Conservation (phyloP, 2,797 vertebrate species). For the Poeciliopsis turneri region DNA sequence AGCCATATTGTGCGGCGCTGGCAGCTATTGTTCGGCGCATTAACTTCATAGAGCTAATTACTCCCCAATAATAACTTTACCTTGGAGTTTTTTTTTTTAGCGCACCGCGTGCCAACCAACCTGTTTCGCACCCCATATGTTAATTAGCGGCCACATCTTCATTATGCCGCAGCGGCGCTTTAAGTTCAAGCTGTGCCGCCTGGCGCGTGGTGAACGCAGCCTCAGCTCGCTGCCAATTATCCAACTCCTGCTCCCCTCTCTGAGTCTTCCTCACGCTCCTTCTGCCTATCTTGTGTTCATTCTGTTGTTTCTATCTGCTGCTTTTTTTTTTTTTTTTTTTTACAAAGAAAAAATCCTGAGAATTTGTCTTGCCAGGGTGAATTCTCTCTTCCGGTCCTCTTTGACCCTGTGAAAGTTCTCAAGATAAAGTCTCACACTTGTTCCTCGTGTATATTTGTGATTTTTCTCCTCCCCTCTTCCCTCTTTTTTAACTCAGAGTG, state of each 20-base stretch:
- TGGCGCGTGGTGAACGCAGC: slow-evolving; percentile 88
- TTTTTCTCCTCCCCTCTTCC: background rate
- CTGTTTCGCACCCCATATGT: slow-evolving; percentile 99
- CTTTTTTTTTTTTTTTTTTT: slow-evolving; percentile 39
- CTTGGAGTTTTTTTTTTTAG: slow-evolving; percentile 98
- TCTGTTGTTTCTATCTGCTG: slow-evolving; percentile 58
- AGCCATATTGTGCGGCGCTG: slow-evolving; percentile 99
- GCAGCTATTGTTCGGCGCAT: slow-evolving; percentile 99
- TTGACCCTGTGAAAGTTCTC: slow-evolving; percentile 81
- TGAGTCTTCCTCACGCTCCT: slow-evolving; percentile 50
- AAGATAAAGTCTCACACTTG: slow-evolving; percentile 69
- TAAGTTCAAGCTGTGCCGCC: slow-evolving; percentile 99
- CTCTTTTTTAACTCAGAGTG: background rate
- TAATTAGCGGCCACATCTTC: slow-evolving; percentile 99
- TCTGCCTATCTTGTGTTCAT: slow-evolving; percentile 55
- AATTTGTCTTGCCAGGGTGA: slow-evolving; percentile 52
- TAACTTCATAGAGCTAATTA: slow-evolving; percentile 99
- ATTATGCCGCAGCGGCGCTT: slow-evolving; percentile 98
- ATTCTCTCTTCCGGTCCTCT: slow-evolving; percentile 47
- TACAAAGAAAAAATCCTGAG: slow-evolving; percentile 35
- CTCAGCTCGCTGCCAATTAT: slow-evolving; percentile 94
- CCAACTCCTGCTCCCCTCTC: slow-evolving; percentile 77
- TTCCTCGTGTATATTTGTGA: slow-evolving; percentile 15
- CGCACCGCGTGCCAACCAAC: slow-evolving; percentile 96
- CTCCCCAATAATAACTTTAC: slow-evolving; percentile 99